These are phyloP conservation scores for Lepidurus couesii DNA, from an alignment of 1,140 invertebrate species.

Conservation along the genomic window DNA sequence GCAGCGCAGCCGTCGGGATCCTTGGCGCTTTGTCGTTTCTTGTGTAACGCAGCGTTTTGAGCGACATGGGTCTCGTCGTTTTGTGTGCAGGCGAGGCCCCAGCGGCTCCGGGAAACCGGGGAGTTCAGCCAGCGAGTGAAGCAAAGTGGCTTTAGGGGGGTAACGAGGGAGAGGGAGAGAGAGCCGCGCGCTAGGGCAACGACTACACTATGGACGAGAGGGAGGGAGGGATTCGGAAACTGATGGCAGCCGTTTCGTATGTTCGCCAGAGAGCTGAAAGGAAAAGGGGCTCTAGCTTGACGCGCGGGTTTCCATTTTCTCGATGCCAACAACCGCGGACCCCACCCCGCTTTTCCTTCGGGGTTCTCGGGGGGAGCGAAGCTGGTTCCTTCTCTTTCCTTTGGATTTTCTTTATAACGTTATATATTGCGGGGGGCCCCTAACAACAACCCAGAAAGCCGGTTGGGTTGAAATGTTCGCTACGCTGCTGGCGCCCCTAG, in stretches of 20 bases:
- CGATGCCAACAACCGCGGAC: slow-evolving; percentile 20
- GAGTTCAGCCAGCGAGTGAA: neutral
- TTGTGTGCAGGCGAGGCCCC: neutral
- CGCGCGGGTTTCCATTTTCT: slow-evolving; percentile 17
- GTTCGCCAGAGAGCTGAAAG: slow-evolving; percentile 20
- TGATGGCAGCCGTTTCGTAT: slow-evolving; percentile 18
- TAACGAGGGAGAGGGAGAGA: neutral
- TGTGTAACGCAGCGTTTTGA: slow-evolving; percentile 12
- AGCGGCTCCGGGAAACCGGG: slow-evolving; percentile 7
- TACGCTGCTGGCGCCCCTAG: neutral
- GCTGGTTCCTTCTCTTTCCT: neutral
- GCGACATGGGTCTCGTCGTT: slow-evolving; percentile 20
- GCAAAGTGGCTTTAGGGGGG: neutral
- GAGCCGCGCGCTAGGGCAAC: neutral
- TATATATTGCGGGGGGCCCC: slow-evolving; percentile 16
- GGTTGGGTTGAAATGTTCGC: neutral
- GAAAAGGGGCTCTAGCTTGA: slow-evolving; percentile 16
- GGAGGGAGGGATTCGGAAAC: slow-evolving; percentile 7
- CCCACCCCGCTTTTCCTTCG: slow-evolving; percentile 17
- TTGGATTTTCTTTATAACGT: slow-evolving; percentile 13
- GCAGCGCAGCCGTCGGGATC: neutral
- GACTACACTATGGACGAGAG: neutral
- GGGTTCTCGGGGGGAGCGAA: neutral
- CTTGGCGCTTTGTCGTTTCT: slow-evolving; percentile 4
- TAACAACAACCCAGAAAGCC: neutral